A percentile compares a stretch with the other conserved stretches of the same genome.
Conservation (phyloP, 2,888 invertebrate genomes). For the Hydrotaea diabolus region DNA sequence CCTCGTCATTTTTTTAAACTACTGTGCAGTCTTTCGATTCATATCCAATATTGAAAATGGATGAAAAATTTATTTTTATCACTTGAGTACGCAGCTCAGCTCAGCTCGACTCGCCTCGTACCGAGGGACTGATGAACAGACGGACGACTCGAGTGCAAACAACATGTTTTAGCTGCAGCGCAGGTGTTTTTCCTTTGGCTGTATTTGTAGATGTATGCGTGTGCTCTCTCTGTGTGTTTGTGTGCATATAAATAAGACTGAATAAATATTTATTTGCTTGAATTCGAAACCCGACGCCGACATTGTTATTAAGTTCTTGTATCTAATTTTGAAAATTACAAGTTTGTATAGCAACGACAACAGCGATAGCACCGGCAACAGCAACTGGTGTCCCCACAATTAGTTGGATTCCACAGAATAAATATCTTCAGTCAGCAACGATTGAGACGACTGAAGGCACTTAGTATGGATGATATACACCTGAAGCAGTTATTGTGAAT, state of each 20-base stretch:
- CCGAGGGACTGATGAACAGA: too few relatives aligned
- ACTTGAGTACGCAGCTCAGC: background rate
- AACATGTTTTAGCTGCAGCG: background rate
- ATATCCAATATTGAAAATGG: constrained; percentile 4
- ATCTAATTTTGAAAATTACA: constrained; percentile 4
- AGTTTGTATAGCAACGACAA: background rate
- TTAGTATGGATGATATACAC: too few relatives aligned
- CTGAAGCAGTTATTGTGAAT: too few relatives aligned
- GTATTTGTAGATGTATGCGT: background rate
- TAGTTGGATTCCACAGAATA: background rate
- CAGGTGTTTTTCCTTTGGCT: background rate
- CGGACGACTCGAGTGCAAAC: constrained; percentile 8
- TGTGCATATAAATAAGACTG: background rate
- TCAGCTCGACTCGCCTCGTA: too few relatives aligned
- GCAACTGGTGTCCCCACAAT: background rate
- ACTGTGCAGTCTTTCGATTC: too few relatives aligned
- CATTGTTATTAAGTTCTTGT: constrained; percentile 22
- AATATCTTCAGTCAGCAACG: too few relatives aligned
- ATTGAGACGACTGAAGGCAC: too few relatives aligned
- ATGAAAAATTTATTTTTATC: background rate
- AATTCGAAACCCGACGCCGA: background rate
- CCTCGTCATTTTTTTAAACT: too few relatives aligned
- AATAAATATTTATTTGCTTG: background rate
- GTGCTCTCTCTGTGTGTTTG: background rate
- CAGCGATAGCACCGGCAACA: background rate